phyloP scores from a whole-genome alignment of 2,888 invertebrate genomes.

The Dyspetes luteomarginatus region DNA sequence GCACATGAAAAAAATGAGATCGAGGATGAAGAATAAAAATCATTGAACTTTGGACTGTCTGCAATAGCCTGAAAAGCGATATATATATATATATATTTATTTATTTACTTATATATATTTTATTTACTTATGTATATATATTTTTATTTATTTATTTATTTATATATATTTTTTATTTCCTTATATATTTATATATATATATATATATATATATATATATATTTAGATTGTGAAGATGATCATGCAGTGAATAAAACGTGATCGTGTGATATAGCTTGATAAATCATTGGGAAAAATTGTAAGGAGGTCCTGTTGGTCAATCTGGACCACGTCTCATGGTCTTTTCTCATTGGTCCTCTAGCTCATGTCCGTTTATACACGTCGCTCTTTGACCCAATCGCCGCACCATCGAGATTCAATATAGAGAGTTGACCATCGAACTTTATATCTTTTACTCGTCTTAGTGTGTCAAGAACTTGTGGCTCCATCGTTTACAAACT shows the following conservation, averaged over 20 bases:
- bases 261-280: neutral
- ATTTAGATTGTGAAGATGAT: too few relatives aligned
- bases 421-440: neutral
- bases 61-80: neutral
- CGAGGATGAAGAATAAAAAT: conserved; percentile 10
- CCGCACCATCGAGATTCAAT: conserved; percentile 25
- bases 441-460: conserved; percentile 34
- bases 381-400: neutral
- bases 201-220: too few relatives aligned
- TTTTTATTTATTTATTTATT: too few relatives aligned
- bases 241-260: conserved; percentile 1
- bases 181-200: too few relatives aligned
- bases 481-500: neutral
- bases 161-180: too few relatives aligned
- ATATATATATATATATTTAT: too few relatives aligned
- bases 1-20: neutral
- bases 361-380: neutral
- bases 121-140: too few relatives aligned
- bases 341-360: neutral
- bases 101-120: too few relatives aligned
- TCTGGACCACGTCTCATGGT: neutral
- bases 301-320: neutral
- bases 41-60: neutral
- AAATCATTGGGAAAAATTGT: neutral
- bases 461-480: neutral